Conservation (phyloP, 1,140 invertebrate species). For the Lepidotrigona ventralis region DNA sequence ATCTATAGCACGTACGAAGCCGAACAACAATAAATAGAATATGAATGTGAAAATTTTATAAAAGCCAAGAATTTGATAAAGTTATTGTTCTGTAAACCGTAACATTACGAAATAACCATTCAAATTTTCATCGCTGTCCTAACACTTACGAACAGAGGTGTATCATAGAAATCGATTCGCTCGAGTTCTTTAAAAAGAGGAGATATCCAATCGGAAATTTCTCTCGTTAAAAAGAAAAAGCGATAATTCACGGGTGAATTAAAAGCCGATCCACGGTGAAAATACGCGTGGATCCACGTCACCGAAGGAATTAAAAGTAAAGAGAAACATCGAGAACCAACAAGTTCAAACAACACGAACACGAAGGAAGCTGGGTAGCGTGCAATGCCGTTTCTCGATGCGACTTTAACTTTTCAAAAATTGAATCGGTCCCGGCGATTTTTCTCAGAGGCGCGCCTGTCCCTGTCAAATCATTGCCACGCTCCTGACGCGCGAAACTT, state of each 20-base stretch:
- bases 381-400: conserved; percentile 24
- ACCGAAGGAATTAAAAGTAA: neutral
- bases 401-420: conserved; percentile 35
- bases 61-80: too few species aligned
- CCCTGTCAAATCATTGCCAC: conserved; percentile 28
- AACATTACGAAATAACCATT: neutral
- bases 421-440: conserved; percentile 23
- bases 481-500: conserved; percentile 15
- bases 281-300: conserved; percentile 2
- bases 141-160: neutral
- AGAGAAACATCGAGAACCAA: neutral
- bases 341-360: conserved; percentile 3
- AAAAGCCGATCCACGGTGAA: neutral
- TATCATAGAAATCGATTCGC: neutral
- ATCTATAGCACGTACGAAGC: too few species aligned
- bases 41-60: too few species aligned
- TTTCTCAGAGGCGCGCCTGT: neutral
- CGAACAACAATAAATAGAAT: too few species aligned
- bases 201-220: neutral
- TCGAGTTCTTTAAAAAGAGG: neutral
- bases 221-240: neutral
- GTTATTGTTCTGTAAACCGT: neutral
- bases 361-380: neutral
- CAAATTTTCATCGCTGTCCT: neutral
- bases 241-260: neutral